Evolutionary conservation across 2,797 vertebrate species (phyloP).

Genomic region (Microctenopoma lineatum): DNA sequence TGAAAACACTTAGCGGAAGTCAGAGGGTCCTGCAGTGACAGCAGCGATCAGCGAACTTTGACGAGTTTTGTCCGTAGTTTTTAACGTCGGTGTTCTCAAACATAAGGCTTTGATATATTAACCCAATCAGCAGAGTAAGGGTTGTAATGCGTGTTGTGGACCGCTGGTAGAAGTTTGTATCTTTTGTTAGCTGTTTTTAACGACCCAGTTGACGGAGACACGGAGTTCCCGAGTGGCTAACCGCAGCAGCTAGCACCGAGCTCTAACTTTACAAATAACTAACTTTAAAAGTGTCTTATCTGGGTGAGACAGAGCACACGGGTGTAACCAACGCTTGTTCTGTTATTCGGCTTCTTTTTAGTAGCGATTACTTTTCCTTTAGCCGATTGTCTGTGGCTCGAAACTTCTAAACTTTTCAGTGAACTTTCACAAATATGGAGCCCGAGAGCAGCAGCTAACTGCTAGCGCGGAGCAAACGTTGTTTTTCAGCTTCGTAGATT

Average conservation of each 20-base stretch:
- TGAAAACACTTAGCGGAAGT: slow-evolving; percentile 10
- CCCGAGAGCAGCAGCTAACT: slow-evolving; percentile 26
- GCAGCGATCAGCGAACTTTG: neutral
- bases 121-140: no score
- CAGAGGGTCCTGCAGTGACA: neutral
- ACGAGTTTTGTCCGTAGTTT: neutral
- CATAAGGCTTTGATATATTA: no score
- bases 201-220: neutral
- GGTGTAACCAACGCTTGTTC: neutral
- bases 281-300: no score
- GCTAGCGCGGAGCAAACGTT: neutral
- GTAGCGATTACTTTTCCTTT: neutral
- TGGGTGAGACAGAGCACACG: neutral
- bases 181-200: neutral
- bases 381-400: neutral
- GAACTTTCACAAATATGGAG: slow-evolving; percentile 17
- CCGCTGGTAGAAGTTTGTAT: neutral
- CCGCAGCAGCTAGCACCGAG: neutral
- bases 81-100: neutral
- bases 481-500: neutral
- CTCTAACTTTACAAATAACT: neutral
- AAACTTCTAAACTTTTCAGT: neutral
- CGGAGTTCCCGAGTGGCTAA: slow-evolving; percentile 1
- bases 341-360: neutral
- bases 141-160: neutral